Conservation (phyloP, 2,797 vertebrate genomes). For the Percopsis omiscomaycus region DNA sequence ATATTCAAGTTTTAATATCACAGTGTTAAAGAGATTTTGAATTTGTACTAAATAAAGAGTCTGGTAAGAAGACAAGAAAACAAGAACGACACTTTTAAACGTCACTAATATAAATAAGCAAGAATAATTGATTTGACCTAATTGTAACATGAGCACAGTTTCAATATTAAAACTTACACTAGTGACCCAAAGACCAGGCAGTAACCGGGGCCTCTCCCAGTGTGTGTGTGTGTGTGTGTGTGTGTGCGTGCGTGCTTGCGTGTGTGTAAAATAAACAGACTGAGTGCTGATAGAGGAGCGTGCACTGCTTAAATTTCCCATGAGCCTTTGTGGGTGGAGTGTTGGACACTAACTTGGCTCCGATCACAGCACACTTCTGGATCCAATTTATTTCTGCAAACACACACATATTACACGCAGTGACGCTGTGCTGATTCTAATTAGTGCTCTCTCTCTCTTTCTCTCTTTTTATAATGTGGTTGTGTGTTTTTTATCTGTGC, state of each 20-base stretch:
- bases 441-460: slow-evolving; percentile 74
- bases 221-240: slow-evolving; percentile 24
- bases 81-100: no score
- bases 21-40: no score
- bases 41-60: no score
- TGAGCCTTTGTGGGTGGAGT: slow-evolving; percentile 73
- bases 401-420: slow-evolving; percentile 18
- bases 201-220: no score
- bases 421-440: slow-evolving; percentile 71
- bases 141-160: no score
- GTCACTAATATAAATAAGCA: no score
- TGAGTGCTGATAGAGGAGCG: slow-evolving; percentile 42
- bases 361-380: slow-evolving; percentile 73
- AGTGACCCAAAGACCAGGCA: no score
- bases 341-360: slow-evolving; percentile 75
- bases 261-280: slow-evolving; percentile 49
- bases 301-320: slow-evolving; percentile 71
- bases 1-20: no score
- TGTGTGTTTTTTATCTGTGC: slow-evolving; percentile 63
- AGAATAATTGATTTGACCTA: no score
- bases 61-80: no score
- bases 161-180: background rate
- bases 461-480: slow-evolving; percentile 60
- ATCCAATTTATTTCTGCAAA: slow-evolving; percentile 84
- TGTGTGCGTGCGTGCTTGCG: slow-evolving; percentile 23